These are phyloP conservation scores for Falco berigora DNA, from an alignment of 2,797 vertebrate genomes.

Conservation along the genomic window DNA sequence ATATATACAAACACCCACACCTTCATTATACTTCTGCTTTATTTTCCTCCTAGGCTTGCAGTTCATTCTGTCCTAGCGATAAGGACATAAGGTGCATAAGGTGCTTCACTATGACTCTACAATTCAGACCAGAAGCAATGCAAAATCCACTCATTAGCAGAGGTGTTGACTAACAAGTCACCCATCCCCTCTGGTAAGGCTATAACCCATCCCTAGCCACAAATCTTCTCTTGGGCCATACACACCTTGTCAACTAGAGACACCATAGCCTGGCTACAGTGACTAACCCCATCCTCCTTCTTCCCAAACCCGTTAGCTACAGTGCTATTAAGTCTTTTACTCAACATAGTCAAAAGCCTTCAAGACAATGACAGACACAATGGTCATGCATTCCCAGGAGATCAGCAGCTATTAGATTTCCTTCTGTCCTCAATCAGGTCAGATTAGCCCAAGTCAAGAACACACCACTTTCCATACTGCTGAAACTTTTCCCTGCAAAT, in stretches of 20 bases:
- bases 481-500: neutral
- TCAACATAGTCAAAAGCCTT: neutral
- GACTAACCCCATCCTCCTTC: neutral
- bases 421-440: neutral
- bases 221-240: neutral
- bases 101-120: neutral
- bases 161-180: neutral
- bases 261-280: neutral
- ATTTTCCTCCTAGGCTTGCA: neutral
- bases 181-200: neutral
- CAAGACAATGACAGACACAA: neutral
- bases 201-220: neutral
- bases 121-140: neutral
- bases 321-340: neutral
- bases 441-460: neutral
- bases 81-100: neutral
- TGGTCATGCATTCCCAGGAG: neutral
- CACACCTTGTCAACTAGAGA: neutral
- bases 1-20: conserved; percentile 50
- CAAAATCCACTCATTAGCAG: neutral
- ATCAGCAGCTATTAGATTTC: neutral
- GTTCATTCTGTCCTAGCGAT: neutral
- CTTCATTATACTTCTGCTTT: conserved; percentile 42
- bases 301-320: neutral
- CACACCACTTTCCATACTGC: neutral